These are phyloP conservation scores for Bombus impatiens DNA, from an alignment of 1,140 invertebrate genomes.

Conservation along the genomic window DNA sequence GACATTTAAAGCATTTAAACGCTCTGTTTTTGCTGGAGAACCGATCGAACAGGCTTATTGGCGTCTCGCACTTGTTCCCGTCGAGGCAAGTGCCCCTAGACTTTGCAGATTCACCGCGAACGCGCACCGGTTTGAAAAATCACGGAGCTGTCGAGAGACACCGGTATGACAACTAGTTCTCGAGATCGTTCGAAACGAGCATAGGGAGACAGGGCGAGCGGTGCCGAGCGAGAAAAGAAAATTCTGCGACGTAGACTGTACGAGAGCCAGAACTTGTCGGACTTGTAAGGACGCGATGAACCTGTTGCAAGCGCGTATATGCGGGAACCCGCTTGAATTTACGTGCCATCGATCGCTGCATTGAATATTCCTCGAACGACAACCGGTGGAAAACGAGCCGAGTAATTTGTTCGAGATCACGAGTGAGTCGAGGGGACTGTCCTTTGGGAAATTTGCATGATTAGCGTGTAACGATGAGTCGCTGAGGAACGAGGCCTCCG, in stretches of 20 bases:
- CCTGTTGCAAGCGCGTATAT: slow-evolving; percentile 22
- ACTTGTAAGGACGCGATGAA: slow-evolving; percentile 37
- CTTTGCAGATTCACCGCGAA: slow-evolving; percentile 13
- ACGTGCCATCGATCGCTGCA: slow-evolving; percentile 10
- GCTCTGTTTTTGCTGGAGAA: slow-evolving; percentile 19
- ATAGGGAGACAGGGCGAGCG: too few relatives aligned
- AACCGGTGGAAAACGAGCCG: slow-evolving; percentile 29
- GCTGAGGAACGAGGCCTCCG: not conserved
- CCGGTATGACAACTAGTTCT: slow-evolving; percentile 55
- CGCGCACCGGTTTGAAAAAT: slow-evolving; percentile 48
- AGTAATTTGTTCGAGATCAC: slow-evolving; percentile 41
- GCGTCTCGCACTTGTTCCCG: not conserved
- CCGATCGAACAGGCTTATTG: slow-evolving; percentile 38
- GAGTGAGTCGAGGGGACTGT: not conserved
- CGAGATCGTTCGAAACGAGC: slow-evolving; percentile 12
- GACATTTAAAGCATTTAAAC: not conserved
- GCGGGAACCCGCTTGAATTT: slow-evolving; percentile 5
- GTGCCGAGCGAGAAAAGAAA: slow-evolving; percentile 18
- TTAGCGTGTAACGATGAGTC: slow-evolving; percentile 12
- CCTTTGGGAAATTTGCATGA: slow-evolving; percentile 52
- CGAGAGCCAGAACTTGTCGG: slow-evolving; percentile 8
- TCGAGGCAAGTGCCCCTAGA: not conserved
- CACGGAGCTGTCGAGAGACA: slow-evolving; percentile 16
- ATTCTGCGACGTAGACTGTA: slow-evolving; percentile 1
- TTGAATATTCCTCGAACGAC: slow-evolving; percentile 38